These are phyloP conservation scores for Neolamprologus variostigma DNA, from an alignment of 2,113 vertebrate species.

Conservation along the genomic window DNA sequence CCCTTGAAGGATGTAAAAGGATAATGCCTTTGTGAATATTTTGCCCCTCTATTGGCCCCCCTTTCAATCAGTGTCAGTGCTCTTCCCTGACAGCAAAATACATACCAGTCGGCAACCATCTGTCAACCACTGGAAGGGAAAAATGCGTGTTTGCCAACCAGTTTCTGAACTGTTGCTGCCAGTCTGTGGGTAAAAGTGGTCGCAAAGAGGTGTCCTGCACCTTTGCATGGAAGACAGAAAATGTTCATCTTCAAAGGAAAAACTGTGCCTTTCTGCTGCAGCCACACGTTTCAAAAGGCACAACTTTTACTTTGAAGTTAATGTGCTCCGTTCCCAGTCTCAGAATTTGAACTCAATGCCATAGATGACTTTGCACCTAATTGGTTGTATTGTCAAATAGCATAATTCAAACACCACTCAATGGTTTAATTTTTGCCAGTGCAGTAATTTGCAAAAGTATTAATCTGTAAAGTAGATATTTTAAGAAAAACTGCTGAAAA, in stretches of 20 bases:
- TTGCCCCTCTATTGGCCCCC: neutral
- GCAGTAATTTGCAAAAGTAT: neutral
- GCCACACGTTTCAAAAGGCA: neutral
- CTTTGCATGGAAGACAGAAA: neutral
- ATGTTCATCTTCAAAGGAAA: neutral
- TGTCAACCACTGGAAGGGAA: neutral
- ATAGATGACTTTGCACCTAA: neutral
- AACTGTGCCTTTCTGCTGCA: neutral
- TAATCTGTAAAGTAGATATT: neutral
- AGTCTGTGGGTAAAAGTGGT: neutral
- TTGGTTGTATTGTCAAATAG: neutral
- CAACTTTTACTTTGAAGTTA: neutral
- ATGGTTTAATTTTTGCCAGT: neutral
- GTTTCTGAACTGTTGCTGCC: neutral
- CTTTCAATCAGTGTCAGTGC: neutral
- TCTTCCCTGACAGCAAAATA: neutral
- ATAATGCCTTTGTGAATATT: neutral
- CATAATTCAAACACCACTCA: neutral
- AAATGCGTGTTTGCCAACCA: neutral
- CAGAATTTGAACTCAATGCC: neutral
- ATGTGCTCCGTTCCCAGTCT: rapidly evolving
- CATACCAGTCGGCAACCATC: neutral
- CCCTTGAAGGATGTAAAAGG: neutral
- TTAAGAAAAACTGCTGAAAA: neutral
- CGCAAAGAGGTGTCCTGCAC: neutral